Evolutionary conservation across 35 echinoderm and acorn worm species (phyloP), one percentile per base, ranked within the genome.

Genomic region (Chiridota heheva): DNA sequence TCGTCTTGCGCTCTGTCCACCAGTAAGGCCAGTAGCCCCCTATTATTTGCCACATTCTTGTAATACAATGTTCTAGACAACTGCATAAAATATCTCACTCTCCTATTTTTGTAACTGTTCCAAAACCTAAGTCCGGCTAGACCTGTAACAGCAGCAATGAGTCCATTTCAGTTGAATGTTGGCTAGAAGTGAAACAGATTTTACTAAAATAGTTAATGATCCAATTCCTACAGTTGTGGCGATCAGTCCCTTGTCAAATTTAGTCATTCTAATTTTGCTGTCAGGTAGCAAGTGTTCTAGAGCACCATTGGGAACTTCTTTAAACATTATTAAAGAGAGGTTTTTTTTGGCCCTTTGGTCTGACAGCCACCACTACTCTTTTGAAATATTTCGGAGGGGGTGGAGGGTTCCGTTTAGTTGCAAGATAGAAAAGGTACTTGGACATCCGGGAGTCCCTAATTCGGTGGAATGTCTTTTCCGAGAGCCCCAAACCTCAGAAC

Each of bases 31-130:
- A 92, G 36, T 7, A 92, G 46, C 13, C 90, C 90, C 27, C 82
- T 63, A 44, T 92, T 92, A 36, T 92, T 92, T 36, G 90, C 90
- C 26, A 92, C 69, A 40, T 92, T 92, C 90, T 92, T 92, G 59
- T 64, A 92, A 70, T 92, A 92, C 77, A 92, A 58, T 36, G 83
- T 92, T 36, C 72, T 51, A 12, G 83, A 87, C 36, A 92, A 56
- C 45, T 92, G 60, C 53, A 79, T 85, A 66, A 92, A 62, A 53
- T 86, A 92, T 1, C 77, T 40, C 1, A 76, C 87, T 15, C 82
- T 82, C n/a, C 90, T 63, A 37, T 92, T 92, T 70, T 92, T 92
- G 77, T 92, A 92, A 24, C 77, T 92, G 76, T 86, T 92, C 83
- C 83, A 92, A 3, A 67, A 82, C 0, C 83, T 40, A 16, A 92